Base-by-base conservation (phyloP, 1,140 invertebrate genomes). In the Formica selysi region DNA sequence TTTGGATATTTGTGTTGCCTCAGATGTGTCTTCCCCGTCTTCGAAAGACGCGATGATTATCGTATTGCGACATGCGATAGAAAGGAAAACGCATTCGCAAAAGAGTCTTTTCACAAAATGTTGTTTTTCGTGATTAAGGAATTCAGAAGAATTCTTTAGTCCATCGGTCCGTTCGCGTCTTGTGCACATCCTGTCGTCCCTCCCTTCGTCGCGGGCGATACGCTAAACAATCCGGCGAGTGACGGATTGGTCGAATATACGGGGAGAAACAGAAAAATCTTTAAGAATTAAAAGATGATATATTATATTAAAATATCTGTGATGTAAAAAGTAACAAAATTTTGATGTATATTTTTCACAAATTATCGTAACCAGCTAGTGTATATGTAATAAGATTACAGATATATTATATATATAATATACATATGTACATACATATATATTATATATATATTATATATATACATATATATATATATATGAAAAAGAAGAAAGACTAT, bases 341-440 rank as follows among this genome's bases (percentile, higher is more conserved):
- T 95, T 95, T 94, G 93, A 95, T 95, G 94, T 95, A 95, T 95
- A 95, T 95, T 95, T 95, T 95, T 95, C 94, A 95, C 94, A 95
- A 95, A 91, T 95, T 95, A 95, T 95, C 93, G 92, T 95, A 95
- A 95, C 93, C 94, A 94, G 92, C 93, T 94, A 95, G 93, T 95
- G 92, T 95, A 95, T 95, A 94, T 92, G 92, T 95, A 83, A 92
- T 94, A 94, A 94, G 93, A 92, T 93, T 94, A 95, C 89, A 88
- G 86, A 90, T 92, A 91, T 88, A 86, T 71, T 71, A 71, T 71
- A 71, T 71, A 71, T 71, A 71, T 71, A 51, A 51, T 51, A 51
- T 51, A 71, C 54, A 71, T 71, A 51, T 51, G 16, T 51, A 71
- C 36, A 71, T 71, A 16, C 26, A 70, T 70, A 70, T 70, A 70